Conservation (phyloP, 2,113 vertebrate species). For the Tupaia chinensis region DNA sequence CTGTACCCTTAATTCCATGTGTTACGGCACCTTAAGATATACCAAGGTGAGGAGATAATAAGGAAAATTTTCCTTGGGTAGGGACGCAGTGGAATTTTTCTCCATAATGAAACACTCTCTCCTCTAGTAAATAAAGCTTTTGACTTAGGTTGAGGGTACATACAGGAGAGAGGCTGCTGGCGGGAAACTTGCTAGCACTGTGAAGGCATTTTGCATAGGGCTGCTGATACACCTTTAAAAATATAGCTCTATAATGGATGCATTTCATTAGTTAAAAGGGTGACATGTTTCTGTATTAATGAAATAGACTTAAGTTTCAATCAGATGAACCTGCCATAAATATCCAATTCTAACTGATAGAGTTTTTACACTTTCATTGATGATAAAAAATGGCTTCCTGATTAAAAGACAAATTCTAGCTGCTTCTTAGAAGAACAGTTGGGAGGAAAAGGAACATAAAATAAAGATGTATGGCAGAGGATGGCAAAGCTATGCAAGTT, state of each 20-base stretch:
- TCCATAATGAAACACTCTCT: not conserved
- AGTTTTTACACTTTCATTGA: slow-evolving; percentile 82
- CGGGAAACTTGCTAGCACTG: slow-evolving; percentile 63
- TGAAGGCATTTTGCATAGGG: slow-evolving; percentile 68
- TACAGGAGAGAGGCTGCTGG: slow-evolving; percentile 28
- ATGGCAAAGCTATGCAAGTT: slow-evolving; percentile 44
- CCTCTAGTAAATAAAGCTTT: not conserved
- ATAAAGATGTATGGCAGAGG: slow-evolving; percentile 63
- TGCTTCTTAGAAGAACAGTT: slow-evolving; percentile 68
- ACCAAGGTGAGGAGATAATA: not conserved
- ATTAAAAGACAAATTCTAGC: slow-evolving; percentile 73
- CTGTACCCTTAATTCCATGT: slow-evolving; percentile 20
- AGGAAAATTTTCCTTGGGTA: not conserved
- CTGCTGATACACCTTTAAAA: slow-evolving; percentile 78
- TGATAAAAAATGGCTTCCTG: slow-evolving; percentile 80
- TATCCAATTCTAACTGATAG: slow-evolving; percentile 82
- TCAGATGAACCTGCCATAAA: slow-evolving; percentile 78
- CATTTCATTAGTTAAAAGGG: slow-evolving; percentile 83
- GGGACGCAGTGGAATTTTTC: not conserved
- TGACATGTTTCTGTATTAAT: slow-evolving; percentile 83
- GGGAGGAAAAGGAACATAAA: slow-evolving; percentile 59
- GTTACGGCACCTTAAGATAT: slow-evolving; percentile 6
- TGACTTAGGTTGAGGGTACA: slow-evolving; percentile 14
- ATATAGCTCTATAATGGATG: slow-evolving; percentile 80
- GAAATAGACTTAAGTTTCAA: slow-evolving; percentile 82